Conservation (phyloP, 2,797 vertebrate species). For the Distichodus sexfasciatus region DNA sequence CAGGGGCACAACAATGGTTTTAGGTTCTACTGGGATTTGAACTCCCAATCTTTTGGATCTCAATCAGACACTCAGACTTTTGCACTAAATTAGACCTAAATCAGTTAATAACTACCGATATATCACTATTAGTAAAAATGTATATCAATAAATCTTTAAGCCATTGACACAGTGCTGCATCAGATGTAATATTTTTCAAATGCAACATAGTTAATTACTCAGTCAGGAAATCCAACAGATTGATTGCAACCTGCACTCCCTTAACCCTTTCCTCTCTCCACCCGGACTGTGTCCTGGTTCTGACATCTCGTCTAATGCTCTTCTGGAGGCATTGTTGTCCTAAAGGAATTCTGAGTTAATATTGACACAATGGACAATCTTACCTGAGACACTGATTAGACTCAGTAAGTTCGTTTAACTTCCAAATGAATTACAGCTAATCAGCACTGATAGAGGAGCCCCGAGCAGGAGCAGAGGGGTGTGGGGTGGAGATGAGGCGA, state of each 20-base stretch:
- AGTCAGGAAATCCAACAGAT: background rate
- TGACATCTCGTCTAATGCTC: conserved; percentile 42
- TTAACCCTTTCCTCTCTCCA: conserved; percentile 25
- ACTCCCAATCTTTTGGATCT: too few relatives aligned
- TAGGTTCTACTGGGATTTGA: too few relatives aligned
- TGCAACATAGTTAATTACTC: background rate
- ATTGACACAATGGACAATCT: conserved; percentile 87
- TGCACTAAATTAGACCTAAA: too few relatives aligned
- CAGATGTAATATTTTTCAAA: background rate
- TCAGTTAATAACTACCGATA: too few relatives aligned
- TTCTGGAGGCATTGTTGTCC: conserved; percentile 73
- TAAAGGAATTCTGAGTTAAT: conserved; percentile 82
- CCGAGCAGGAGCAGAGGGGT: conserved; percentile 62
- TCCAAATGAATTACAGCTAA: conserved; percentile 87
- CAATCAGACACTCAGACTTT: too few relatives aligned
- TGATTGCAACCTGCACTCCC: background rate
- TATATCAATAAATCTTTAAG: too few relatives aligned
- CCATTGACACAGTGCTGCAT: too few relatives aligned
- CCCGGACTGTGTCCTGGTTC: conserved; percentile 37
- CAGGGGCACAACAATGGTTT: too few relatives aligned
- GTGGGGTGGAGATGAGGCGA: conserved; percentile 49
- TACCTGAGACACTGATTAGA: conserved; percentile 84
- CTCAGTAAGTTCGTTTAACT: conserved; percentile 87
- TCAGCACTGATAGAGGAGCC: conserved; percentile 80
- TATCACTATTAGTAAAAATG: too few relatives aligned